These are phyloP conservation scores for Neoitamus cyanurus DNA, from an alignment of 2,888 invertebrate species.

Conservation along the genomic window DNA sequence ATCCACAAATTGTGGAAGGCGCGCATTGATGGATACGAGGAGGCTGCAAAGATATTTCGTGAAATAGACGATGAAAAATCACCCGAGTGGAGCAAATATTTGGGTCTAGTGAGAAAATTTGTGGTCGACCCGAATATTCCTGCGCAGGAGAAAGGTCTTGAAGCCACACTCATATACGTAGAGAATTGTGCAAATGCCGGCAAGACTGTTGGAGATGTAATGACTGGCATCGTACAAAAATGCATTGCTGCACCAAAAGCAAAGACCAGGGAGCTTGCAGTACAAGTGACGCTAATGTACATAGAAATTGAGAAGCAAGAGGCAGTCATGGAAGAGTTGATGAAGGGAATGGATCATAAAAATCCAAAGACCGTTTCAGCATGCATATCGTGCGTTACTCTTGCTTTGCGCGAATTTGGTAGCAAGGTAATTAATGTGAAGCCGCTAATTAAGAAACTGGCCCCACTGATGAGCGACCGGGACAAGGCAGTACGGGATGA, in stretches of 20 bases:
- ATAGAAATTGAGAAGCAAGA: conserved; percentile 97
- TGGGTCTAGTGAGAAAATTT: conserved; percentile 93
- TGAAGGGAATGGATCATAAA: conserved; percentile 94
- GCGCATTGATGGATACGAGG: conserved; percentile 92
- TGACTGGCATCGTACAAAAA: conserved; percentile 88
- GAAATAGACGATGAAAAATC: conserved; percentile 93
- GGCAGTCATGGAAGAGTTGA: conserved; percentile 85
- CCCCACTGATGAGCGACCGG: conserved; percentile 85
- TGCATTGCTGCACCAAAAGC: conserved; percentile 92
- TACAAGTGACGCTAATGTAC: conserved; percentile 91
- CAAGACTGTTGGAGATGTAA: conserved; percentile 90
- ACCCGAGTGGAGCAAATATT: conserved; percentile 91
- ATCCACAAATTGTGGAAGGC: conserved; percentile 97
- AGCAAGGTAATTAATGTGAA: conserved; percentile 90
- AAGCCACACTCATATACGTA: conserved; percentile 89
- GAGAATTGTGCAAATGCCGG: conserved; percentile 90
- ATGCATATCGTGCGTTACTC: conserved; percentile 79
- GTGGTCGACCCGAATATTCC: conserved; percentile 93
- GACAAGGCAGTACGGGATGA: conserved; percentile 94
- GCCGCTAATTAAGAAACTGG: conserved; percentile 87
- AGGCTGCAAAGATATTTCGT: conserved; percentile 87
- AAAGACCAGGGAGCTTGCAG: conserved; percentile 90
- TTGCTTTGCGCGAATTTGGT: conserved; percentile 89
- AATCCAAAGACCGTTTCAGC: conserved; percentile 95
- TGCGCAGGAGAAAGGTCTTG: conserved; percentile 95